Evolutionary conservation across 2,113 vertebrate species (phyloP), one percentile per base, ranked within the genome.

Genomic region (Neodontobutis hainanensis): DNA sequence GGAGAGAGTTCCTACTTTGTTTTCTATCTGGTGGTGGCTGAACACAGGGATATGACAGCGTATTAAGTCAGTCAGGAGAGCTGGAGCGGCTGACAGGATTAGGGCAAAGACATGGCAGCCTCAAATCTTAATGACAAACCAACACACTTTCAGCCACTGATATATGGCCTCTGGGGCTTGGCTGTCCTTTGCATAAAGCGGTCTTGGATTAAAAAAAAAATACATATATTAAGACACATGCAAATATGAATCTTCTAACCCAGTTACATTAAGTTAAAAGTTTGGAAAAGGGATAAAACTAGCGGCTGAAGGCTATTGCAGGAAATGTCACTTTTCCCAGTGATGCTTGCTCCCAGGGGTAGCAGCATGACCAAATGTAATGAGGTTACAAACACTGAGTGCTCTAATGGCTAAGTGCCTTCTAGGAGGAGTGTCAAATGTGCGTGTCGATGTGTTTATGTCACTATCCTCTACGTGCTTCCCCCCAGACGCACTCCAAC

Each of bases 371-470:
- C 66, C 77, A 56, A 60, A 78, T 63, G 50, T 70, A 81, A 85
- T 80, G 57, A 75, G 64, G 81, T 60, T 60, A 77, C 61, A 84
- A 87, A 78, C 69, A 73, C 48, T 47, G 55, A 78, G 69, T 51
- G 63, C 76, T 78, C 68, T 53, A 68, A 65, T 70, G 81, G 75
- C 70, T 51, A 48, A 34, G 45, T 63, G 82, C 66, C 65, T 81
- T 27, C 49, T 45, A 68, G 81, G 78, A 78, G 68, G 56, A 79
- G 61, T 51, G 43, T 63, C 32, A 49, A 27, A 47, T 70, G 58
- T 81, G 62, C 60, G 51, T 57, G 35, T 83, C 50, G 61, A 55
- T 66, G 59, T 71, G 68, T 80, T 71, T 74, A 44, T 75, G 48
- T 45, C 73, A 52, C 16, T 74, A 64, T 73, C 73, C 64, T 56